Percentiles rank a stretch among this genome's conserved stretches.
Conservation (phyloP, 1,140 invertebrate genomes). For the Penaeus chinensis region DNA sequence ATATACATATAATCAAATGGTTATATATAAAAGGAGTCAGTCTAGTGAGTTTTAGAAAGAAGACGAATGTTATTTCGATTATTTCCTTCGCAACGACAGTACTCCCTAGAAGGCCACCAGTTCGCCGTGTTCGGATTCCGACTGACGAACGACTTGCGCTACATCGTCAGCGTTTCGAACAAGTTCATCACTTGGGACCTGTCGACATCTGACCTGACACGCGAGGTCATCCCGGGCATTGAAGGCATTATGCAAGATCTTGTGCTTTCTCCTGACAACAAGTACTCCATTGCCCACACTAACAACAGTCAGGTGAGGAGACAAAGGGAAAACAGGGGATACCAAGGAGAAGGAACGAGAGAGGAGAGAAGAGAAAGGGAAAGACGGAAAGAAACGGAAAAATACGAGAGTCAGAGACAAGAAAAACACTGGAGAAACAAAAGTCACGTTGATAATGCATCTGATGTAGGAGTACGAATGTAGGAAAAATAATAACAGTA, state of each 20-base stretch:
- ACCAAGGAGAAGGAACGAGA: no score
- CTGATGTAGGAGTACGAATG: no score
- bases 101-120: constrained; percentile 96
- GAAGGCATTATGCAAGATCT: constrained; percentile 96
- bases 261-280: constrained; percentile 93
- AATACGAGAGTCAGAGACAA: no score
- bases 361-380: no score
- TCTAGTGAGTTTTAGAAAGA: background rate
- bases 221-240: constrained; percentile 91
- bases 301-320: constrained; percentile 89
- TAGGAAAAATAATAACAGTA: no score
- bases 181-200: constrained; percentile 98
- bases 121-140: constrained; percentile 97
- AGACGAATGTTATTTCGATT: background rate
- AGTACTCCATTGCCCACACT: constrained; percentile 94
- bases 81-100: constrained; percentile 72
- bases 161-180: constrained; percentile 96
- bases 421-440: no score
- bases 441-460: no score
- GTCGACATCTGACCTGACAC: constrained; percentile 89
- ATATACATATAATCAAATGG: no score
- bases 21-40: no score
- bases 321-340: constrained; percentile 3
- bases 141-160: constrained; percentile 90
- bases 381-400: no score